A percentile compares a stretch with the other conserved stretches of the same genome.
Conservation (phyloP, 2,113 vertebrate species). For the Cheirogaleus medius region DNA sequence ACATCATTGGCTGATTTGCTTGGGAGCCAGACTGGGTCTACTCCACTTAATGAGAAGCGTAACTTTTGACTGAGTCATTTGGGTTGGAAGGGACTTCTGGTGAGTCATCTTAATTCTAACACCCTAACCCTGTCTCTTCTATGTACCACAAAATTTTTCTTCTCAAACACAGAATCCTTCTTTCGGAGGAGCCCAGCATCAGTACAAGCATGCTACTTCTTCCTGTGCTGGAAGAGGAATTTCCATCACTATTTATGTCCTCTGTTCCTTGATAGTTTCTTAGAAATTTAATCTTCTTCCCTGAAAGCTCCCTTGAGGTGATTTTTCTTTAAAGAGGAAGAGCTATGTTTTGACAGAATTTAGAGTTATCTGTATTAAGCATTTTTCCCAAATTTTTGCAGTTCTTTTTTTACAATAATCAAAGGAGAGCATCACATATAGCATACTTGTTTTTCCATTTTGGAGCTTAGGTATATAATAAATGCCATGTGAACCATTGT, state of each 20-base stretch:
- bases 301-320: slow-evolving; percentile 33
- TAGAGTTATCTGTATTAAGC: background rate
- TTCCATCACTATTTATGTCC: slow-evolving; percentile 26
- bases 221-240: background rate
- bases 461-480: slow-evolving; percentile 64
- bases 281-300: slow-evolving; percentile 33
- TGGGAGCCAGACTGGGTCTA: slow-evolving; percentile 72
- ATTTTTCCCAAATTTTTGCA: slow-evolving; percentile 47
- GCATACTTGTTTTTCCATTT: slow-evolving; percentile 32
- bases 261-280: slow-evolving; percentile 61
- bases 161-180: background rate
- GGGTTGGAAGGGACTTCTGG: slow-evolving; percentile 83
- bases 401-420: slow-evolving; percentile 48
- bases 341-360: background rate
- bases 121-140: slow-evolving; percentile 72
- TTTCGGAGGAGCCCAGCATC: background rate
- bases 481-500: slow-evolving; percentile 64
- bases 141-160: slow-evolving; percentile 51
- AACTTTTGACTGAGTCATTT: slow-evolving; percentile 74
- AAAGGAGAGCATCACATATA: slow-evolving; percentile 61
- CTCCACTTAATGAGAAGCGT: slow-evolving; percentile 72
- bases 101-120: slow-evolving; percentile 84
- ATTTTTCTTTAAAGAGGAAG: slow-evolving; percentile 47
- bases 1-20: slow-evolving; percentile 63
- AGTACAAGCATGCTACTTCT: background rate